Percentiles rank a stretch among this genome's conserved stretches.
Evolutionary conservation across 2,113 vertebrate species (phyloP).

Genomic region (Zootoca vivipara): DNA sequence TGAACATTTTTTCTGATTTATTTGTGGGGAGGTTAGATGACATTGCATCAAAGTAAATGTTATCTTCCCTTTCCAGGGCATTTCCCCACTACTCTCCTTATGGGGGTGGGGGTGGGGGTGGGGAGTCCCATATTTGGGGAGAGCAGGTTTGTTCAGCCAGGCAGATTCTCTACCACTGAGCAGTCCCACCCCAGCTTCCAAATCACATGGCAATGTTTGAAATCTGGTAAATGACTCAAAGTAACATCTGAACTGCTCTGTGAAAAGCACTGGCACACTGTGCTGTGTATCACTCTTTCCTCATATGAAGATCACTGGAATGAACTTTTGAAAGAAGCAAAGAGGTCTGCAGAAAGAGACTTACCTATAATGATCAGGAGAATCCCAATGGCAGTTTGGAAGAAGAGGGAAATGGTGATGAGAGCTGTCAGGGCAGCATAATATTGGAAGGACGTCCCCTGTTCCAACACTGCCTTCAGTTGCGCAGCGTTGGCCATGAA

Average conservation of each 20-base stretch:
- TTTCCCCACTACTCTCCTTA: too few species aligned
- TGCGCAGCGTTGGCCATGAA: slow-evolving; percentile 89
- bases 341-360: accelerated
- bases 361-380: slow-evolving; percentile 89
- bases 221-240: not conserved
- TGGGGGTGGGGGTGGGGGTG: too few species aligned
- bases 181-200: not conserved
- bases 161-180: not conserved
- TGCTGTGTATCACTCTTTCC: too few species aligned
- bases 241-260: too few species aligned
- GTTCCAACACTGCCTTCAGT: slow-evolving; percentile 89
- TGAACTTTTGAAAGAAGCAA: not conserved
- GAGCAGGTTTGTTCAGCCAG: too few species aligned
- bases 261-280: not conserved
- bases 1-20: too few species aligned
- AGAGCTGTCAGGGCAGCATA: slow-evolving; percentile 82
- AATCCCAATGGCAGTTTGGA: slow-evolving; percentile 85
- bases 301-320: not conserved
- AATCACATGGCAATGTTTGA: not conserved
- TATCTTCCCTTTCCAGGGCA: too few species aligned
- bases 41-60: too few species aligned
- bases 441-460: slow-evolving; percentile 83
- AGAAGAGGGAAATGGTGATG: slow-evolving; percentile 86
- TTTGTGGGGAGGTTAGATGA: too few species aligned
- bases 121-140: too few species aligned